Percentiles rank a stretch among this genome's conserved stretches.
phyloP scores from a whole-genome alignment of 2,113 vertebrate species.

The Excalfactoria chinensis region DNA sequence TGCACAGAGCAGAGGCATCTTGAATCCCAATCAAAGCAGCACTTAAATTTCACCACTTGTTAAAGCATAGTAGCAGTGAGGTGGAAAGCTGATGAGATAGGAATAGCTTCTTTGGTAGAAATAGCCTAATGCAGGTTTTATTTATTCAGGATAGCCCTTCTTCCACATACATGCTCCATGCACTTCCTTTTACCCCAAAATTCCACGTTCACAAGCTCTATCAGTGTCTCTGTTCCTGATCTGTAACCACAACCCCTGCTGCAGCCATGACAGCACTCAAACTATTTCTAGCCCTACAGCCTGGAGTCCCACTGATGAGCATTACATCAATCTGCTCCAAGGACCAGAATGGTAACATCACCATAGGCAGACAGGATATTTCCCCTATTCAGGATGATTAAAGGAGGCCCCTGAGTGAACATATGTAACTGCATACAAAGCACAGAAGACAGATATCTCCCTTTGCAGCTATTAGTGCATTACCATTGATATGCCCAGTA shows the following conservation, averaged over 20 bases:
- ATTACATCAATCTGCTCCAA: background rate
- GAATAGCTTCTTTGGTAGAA: background rate
- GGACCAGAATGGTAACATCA: accelerated
- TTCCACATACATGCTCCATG: accelerated
- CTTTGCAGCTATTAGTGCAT: background rate
- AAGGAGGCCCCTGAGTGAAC: background rate
- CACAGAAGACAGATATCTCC: background rate
- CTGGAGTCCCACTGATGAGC: background rate
- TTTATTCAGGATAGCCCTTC: background rate
- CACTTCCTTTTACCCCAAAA: background rate
- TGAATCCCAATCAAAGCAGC: background rate
- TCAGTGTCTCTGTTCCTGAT: background rate
- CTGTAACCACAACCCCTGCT: background rate
- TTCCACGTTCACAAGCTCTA: accelerated
- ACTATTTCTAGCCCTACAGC: slow-evolving; percentile 17
- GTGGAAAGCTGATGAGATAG: background rate
- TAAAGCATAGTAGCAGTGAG: background rate
- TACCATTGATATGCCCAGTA: slow-evolving; percentile 2
- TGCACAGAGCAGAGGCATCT: background rate
- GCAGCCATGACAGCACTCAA: background rate
- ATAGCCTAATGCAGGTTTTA: background rate
- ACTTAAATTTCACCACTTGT: background rate
- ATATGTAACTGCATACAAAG: background rate
- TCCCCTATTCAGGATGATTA: background rate
- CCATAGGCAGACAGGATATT: background rate